These are phyloP conservation scores for Prinia subflava DNA, from an alignment of 2,113 vertebrate species.

Conservation along the genomic window DNA sequence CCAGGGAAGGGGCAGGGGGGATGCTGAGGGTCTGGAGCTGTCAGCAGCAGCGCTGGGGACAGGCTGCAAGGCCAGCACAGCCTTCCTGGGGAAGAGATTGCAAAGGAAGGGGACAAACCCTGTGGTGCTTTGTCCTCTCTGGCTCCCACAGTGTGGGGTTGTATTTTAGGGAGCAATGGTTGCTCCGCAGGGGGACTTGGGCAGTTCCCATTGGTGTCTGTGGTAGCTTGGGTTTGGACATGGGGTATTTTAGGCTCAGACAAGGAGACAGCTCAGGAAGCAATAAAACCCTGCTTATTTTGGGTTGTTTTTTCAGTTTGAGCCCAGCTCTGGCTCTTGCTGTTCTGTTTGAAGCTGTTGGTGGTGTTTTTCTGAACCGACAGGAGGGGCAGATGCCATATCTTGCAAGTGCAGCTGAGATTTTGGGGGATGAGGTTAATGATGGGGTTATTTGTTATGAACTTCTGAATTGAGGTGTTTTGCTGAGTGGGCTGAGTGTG, in stretches of 20 bases:
- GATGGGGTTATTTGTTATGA: neutral
- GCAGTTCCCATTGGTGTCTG: fast-evolving
- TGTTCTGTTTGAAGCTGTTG: neutral
- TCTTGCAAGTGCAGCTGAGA: neutral
- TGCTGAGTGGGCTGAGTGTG: slow-evolving; percentile 3
- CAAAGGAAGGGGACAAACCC: neutral
- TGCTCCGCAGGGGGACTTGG: neutral
- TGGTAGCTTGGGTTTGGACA: neutral
- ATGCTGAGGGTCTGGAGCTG: neutral
- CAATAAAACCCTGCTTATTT: fast-evolving
- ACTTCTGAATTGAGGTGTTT: neutral
- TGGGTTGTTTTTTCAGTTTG: neutral
- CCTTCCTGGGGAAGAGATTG: neutral
- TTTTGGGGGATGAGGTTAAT: neutral
- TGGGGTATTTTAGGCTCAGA: neutral
- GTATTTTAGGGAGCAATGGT: neutral
- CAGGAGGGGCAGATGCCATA: neutral
- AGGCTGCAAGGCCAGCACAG: neutral
- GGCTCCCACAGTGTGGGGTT: fast-evolving
- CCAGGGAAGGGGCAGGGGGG: neutral
- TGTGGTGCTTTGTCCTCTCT: fast-evolving
- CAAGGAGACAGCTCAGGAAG: neutral
- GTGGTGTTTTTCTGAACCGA: neutral
- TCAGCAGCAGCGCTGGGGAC: neutral
- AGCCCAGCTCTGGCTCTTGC: neutral